Evolutionary conservation across 1,140 invertebrate species (phyloP).

Genomic region (Maconellicoccus hirsutus): DNA sequence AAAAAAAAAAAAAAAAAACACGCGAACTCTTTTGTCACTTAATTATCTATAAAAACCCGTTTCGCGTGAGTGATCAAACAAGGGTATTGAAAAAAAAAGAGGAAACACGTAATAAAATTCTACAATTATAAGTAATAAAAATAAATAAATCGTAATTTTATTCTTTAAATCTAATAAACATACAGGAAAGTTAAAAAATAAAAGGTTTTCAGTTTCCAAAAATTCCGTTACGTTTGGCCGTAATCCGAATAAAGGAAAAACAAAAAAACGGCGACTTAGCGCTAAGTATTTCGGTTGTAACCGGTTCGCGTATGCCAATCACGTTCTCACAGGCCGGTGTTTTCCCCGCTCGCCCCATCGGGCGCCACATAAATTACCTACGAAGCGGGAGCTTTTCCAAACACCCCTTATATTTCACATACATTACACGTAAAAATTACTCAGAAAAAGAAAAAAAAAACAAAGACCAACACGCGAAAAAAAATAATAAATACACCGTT

Average conservation of each 20-base stretch:
- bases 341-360: no score
- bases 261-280: background rate
- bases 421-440: no score
- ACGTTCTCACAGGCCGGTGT: background rate
- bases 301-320: background rate
- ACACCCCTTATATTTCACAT: no score
- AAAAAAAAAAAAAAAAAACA: no score
- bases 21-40: background rate
- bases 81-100: background rate
- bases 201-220: background rate
- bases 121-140: background rate
- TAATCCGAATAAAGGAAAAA: no score
- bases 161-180: background rate
- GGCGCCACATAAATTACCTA: no score
- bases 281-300: slow-evolving; percentile 17
- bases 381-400: no score
- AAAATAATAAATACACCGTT: no score
- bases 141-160: slow-evolving; percentile 9
- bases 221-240: background rate
- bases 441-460: no score
- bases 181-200: slow-evolving; percentile 14
- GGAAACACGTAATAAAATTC: background rate
- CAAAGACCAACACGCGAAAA: no score
- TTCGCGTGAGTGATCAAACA: background rate
- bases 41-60: slow-evolving; percentile 11